Conservation (phyloP, 2,888 invertebrate species). For the Oscheius sp. region DNA sequence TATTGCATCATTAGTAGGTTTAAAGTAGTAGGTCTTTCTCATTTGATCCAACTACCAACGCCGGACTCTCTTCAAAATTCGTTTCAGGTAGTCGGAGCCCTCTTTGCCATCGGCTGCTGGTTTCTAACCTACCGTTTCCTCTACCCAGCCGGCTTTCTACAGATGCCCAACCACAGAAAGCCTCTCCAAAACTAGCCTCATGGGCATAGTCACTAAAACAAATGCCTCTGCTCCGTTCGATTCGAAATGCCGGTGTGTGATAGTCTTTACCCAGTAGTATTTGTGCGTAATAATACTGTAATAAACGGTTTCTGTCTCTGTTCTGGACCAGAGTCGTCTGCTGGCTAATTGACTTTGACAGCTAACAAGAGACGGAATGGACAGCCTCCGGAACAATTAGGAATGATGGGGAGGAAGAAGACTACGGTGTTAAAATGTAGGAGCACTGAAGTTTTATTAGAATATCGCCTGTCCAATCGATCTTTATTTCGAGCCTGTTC, state of each 20-base stretch:
- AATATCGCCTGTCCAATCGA: too few species aligned
- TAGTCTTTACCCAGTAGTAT: not conserved
- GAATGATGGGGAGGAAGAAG: not conserved
- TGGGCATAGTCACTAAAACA: not conserved
- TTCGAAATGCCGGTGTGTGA: too few species aligned
- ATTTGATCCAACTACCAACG: too few species aligned
- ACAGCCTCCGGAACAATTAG: not conserved
- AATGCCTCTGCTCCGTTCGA: not conserved
- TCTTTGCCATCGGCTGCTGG: constrained; percentile 64
- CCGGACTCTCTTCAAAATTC: not conserved
- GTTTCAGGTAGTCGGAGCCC: constrained; percentile 61
- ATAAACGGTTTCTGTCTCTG: not conserved
- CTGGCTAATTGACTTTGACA: not conserved
- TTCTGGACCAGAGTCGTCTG: not conserved
- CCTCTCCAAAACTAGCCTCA: not conserved
- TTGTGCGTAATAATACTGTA: constrained; percentile 2
- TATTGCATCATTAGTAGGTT: too few species aligned
- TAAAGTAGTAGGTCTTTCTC: too few species aligned
- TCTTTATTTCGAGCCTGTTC: too few species aligned
- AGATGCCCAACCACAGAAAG: constrained; percentile 15
- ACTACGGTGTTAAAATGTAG: too few species aligned
- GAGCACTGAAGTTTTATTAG: too few species aligned
- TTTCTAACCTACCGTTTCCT: constrained; percentile 53
- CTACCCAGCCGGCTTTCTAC: constrained; percentile 46
- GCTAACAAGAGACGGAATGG: not conserved